These are phyloP conservation scores for Popillia japonica DNA, from an alignment of 1,140 invertebrate species.

Conservation along the genomic window DNA sequence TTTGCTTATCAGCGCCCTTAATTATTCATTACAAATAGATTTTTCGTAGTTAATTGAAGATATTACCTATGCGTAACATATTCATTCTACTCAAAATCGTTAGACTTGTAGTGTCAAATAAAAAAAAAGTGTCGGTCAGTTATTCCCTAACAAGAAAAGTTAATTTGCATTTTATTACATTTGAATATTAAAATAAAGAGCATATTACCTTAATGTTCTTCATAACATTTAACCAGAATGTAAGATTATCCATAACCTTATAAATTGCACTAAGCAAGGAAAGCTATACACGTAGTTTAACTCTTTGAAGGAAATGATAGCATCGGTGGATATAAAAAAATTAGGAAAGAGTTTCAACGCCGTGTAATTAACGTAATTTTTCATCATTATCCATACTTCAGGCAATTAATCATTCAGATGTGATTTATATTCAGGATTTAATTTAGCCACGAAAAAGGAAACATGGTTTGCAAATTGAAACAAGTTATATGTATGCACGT, in stretches of 20 bases:
- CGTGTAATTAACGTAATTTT: constrained; percentile 30
- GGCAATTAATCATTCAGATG: constrained; percentile 15
- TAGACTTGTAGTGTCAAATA: no score
- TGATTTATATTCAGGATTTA: constrained; percentile 1
- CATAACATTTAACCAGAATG: no score
- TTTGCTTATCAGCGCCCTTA: no score
- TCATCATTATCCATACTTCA: background rate
- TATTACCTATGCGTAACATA: background rate
- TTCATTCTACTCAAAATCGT: background rate
- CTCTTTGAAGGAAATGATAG: background rate
- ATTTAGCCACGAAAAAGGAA: background rate
- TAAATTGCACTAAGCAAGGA: no score
- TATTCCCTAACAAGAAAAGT: no score
- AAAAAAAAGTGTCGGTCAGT: no score
- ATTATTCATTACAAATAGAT: no score
- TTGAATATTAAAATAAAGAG: no score
- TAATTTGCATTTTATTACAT: no score
- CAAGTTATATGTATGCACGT: background rate
- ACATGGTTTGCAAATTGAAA: background rate
- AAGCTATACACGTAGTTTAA: background rate
- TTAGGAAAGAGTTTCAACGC: background rate
- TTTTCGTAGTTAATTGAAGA: background rate
- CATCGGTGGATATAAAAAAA: background rate
- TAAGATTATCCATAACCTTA: no score
- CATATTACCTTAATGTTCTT: no score